These are phyloP conservation scores for Drosophila sp. DNA, from an alignment of 1,140 invertebrate genomes.

Conservation along the genomic window DNA sequence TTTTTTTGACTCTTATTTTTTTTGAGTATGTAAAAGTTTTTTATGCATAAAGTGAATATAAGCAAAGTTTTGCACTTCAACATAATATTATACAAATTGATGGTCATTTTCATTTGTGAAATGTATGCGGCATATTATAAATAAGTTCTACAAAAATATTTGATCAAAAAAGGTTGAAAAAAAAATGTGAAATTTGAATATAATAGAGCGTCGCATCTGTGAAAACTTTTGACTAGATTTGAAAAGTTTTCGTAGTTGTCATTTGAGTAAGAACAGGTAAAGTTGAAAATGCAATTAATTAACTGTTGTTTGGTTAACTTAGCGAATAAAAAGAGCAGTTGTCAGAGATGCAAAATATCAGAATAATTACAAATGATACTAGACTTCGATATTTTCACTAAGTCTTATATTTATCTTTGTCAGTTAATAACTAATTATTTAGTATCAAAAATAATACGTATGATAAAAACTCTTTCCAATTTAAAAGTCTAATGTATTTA, in stretches of 20 bases:
- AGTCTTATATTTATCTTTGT: too few species aligned
- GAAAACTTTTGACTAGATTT: slow-evolving; percentile 33
- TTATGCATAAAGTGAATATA: slow-evolving; percentile 45
- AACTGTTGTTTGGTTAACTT: neutral
- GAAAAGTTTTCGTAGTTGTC: slow-evolving; percentile 26
- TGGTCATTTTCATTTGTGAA: slow-evolving; percentile 68
- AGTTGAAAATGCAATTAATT: slow-evolving; percentile 18
- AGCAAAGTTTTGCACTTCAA: slow-evolving; percentile 70
- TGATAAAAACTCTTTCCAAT: too few species aligned
- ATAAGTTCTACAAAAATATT: slow-evolving; percentile 31
- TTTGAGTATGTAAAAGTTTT: slow-evolving; percentile 61
- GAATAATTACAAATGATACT: neutral
- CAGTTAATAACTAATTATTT: too few species aligned
- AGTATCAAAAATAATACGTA: too few species aligned
- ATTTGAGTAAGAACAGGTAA: neutral
- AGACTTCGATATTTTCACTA: neutral
- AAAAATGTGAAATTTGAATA: slow-evolving; percentile 10
- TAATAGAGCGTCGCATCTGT: slow-evolving; percentile 4
- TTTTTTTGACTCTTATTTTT: slow-evolving; percentile 10
- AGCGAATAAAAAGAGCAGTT: too few species aligned
- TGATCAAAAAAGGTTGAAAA: slow-evolving; percentile 14
- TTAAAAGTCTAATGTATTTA: too few species aligned
- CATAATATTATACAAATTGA: slow-evolving; percentile 73
- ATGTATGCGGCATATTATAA: slow-evolving; percentile 32
- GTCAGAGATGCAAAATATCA: neutral